Percentiles rank a stretch among this genome's conserved stretches.
phyloP scores from a whole-genome alignment of 2,888 invertebrate species.

The Agriopis leucophaearia region DNA sequence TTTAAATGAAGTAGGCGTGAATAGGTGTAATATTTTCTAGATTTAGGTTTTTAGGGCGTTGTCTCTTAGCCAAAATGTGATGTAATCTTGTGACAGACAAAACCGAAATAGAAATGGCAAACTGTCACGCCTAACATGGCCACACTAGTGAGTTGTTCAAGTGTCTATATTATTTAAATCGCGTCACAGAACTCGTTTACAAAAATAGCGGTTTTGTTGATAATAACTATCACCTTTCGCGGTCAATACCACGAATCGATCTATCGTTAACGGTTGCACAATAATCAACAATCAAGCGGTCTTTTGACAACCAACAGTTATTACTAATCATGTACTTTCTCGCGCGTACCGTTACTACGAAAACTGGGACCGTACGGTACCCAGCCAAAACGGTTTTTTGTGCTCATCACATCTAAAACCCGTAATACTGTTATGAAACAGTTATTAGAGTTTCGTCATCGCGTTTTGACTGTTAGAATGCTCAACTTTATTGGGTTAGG shows the following conservation, averaged over 20 bases:
- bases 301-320: constrained; percentile 76
- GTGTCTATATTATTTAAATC: constrained; percentile 2
- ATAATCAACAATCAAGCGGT: constrained; percentile 55
- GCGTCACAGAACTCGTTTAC: constrained; percentile 17
- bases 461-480: constrained; percentile 55
- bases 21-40: constrained; percentile 31
- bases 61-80: constrained; percentile 34
- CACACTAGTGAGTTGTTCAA: neutral
- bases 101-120: constrained; percentile 31
- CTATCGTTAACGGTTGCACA: constrained; percentile 64
- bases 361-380: constrained; percentile 84
- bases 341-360: constrained; percentile 74
- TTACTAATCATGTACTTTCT: constrained; percentile 82
- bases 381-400: constrained; percentile 71
- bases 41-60: constrained; percentile 34
- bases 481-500: constrained; percentile 61
- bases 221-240: constrained; percentile 41
- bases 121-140: constrained; percentile 22
- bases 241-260: constrained; percentile 51
- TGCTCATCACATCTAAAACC: constrained; percentile 75
- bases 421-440: constrained; percentile 83
- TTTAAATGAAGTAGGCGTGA: constrained; percentile 24
- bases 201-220: constrained; percentile 22
- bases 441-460: constrained; percentile 75
- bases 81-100: constrained; percentile 26